A percentile compares a stretch with the other conserved stretches of the same genome.
Evolutionary conservation across 1,140 invertebrate species (phyloP).

Genomic region (Chelonus insularis): DNA sequence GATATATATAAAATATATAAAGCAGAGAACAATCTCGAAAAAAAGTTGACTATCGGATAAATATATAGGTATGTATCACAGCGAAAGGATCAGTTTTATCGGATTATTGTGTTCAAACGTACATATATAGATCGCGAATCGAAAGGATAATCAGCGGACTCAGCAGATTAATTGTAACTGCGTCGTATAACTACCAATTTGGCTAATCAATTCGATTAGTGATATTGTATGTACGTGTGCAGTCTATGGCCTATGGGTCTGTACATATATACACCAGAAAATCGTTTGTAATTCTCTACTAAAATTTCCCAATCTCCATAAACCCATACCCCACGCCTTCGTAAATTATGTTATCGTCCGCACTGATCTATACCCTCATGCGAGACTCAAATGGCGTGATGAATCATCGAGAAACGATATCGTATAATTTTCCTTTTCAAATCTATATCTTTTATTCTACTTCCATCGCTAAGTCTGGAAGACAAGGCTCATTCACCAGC

Average conservation of each 20-base stretch:
- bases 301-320: constrained; percentile 20
- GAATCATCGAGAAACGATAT: constrained; percentile 16
- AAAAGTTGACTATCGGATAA: no score
- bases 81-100: not conserved
- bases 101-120: not conserved
- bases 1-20: constrained; percentile 3
- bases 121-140: not conserved
- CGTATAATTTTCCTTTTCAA: constrained; percentile 18
- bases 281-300: constrained; percentile 5
- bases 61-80: no score
- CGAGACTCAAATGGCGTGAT: constrained; percentile 19
- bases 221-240: no score
- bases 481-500: no score
- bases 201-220: constrained; percentile 60
- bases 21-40: no score
- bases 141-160: not conserved
- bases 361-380: constrained; percentile 18
- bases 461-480: not conserved
- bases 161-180: constrained; percentile 51
- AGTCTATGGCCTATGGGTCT: constrained; percentile 26
- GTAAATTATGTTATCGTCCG: constrained; percentile 21
- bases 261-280: not conserved
- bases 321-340: constrained; percentile 7
- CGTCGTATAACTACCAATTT: constrained; percentile 51
- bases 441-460: not conserved